Evolutionary conservation across 2,888 invertebrate genomes (phyloP), one percentile per base, ranked within the genome.

Genomic region (Heliconius ethilla): DNA sequence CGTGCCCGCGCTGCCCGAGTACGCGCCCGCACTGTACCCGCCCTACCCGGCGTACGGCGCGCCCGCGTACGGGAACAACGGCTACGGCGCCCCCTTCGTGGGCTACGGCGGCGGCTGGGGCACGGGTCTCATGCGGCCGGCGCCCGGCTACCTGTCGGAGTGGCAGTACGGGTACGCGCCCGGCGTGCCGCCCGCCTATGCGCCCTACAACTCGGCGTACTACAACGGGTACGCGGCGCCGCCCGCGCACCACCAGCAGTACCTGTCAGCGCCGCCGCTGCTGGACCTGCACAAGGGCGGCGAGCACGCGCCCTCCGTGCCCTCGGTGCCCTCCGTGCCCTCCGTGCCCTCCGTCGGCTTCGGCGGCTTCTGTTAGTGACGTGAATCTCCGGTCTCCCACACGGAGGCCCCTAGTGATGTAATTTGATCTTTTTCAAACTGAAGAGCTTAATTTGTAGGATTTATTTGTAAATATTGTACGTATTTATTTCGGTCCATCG

Each of bases 381-480:
- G 65, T 70, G 77, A 77, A 77, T 77, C 75, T 76, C 79, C 75
- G 78, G 70, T 69, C 70, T 67, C 74, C 37, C 78, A 51, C 67
- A 51, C 79, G 65, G 81, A 80, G 77, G 87, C 89, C 88, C 87
- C 86, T 88, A 89, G 88, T 89, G 87, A 87, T 88, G 90, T 90
- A 89, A 89, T 79, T 89, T 88, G 86, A 88, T 89, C 88, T 87
- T 89, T 90, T 88, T 88, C 87, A 87, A 89, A 90, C 88, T 85
- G 89, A 91, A 88, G 92, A 92, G 92, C 92, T 92, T 92, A 90
- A 89, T 91, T 92, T 91, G 85, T 91, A 91, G 89, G 86, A 86
- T 91, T 91, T 91, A 89, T 92, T 91, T 92, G 92, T 92, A 92
- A 92, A 92, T 92, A 92, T 92, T 92, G 92, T 91, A 91, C 89